These are phyloP conservation scores for Geodia barretti DNA, from an alignment of 37 sponge, comb jelly and placozoan genomes.

Conservation along the genomic window DNA sequence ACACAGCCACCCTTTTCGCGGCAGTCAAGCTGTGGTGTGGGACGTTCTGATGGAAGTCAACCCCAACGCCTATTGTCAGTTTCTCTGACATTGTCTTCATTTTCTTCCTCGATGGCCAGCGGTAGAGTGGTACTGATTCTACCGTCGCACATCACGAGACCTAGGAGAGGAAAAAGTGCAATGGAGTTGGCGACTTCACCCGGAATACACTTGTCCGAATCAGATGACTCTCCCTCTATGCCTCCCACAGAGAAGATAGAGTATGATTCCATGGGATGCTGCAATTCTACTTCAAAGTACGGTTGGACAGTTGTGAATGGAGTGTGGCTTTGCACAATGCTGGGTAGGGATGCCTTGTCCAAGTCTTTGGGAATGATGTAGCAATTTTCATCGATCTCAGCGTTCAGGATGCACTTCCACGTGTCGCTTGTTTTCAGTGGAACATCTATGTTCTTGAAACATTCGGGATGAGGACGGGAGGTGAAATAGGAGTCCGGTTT, in stretches of 20 bases:
- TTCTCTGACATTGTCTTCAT: not conserved
- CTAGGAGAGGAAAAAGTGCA: constrained; percentile 47
- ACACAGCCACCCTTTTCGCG: constrained; percentile 17
- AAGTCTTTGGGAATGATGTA: not conserved
- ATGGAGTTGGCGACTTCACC: constrained; percentile 39
- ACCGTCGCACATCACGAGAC: constrained; percentile 44
- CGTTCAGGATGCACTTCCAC: constrained; percentile 44
- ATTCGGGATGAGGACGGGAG: constrained; percentile 47
- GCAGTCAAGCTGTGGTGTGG: not conserved
- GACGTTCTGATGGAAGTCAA: constrained; percentile 3
- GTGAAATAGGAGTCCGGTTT: constrained; percentile 50
- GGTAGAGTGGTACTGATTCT: constrained; percentile 15
- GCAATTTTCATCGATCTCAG: constrained; percentile 7
- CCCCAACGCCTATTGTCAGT: constrained; percentile 46
- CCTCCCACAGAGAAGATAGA: constrained; percentile 43
- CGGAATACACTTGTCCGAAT: constrained; percentile 14
- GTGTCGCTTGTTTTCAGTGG: not conserved
- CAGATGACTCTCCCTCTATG: constrained; percentile 1
- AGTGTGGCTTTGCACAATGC: constrained; percentile 22
- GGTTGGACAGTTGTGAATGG: constrained; percentile 21
- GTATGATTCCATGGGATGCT: not conserved
- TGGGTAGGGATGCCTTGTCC: not conserved
- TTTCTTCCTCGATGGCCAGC: not conserved
- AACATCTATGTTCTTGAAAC: constrained; percentile 32
- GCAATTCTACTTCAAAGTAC: constrained; percentile 44